Evolutionary conservation across 37 sponge, comb jelly and placozoan species (phyloP).

Genomic region (Dysidea cf. avara): DNA sequence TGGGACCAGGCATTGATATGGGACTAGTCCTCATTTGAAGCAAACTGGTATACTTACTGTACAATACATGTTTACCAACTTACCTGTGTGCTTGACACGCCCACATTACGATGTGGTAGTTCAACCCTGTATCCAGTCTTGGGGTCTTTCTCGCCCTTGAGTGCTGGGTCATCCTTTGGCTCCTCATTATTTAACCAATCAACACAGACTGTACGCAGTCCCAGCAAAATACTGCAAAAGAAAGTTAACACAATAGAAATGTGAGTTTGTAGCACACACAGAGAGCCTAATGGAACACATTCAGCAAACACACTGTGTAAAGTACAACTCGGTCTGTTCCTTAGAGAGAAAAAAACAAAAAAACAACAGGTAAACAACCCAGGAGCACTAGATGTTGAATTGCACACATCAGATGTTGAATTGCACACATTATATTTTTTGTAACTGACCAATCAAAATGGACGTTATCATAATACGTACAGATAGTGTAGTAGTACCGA

Average conservation of each 20-base stretch:
- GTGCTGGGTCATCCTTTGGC: conserved; percentile 87
- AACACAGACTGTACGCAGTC: conserved; percentile 93
- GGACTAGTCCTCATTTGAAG: too few relatives aligned
- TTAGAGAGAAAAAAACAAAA: too few relatives aligned
- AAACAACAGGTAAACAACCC: too few relatives aligned
- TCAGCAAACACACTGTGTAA: background rate
- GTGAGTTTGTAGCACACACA: background rate
- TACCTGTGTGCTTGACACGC: conserved; percentile 82
- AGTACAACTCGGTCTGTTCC: background rate
- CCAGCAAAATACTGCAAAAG: conserved; percentile 74
- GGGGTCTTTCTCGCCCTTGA: conserved; percentile 95
- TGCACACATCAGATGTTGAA: too few relatives aligned
- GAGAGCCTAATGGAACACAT: background rate
- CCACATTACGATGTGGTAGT: conserved; percentile 61
- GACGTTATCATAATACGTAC: too few relatives aligned
- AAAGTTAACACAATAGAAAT: background rate
- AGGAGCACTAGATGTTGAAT: too few relatives aligned
- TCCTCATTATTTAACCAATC: conserved; percentile 94
- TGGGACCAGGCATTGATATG: too few relatives aligned
- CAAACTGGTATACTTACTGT: too few relatives aligned
- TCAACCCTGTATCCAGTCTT: conserved; percentile 84
- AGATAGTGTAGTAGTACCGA: too few relatives aligned
- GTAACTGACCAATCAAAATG: too few relatives aligned
- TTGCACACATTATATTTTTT: too few relatives aligned
- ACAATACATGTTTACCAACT: too few relatives aligned